phyloP scores from a whole-genome alignment of 1,140 invertebrate genomes.

The Scaptodrosophila lebanonensis region DNA sequence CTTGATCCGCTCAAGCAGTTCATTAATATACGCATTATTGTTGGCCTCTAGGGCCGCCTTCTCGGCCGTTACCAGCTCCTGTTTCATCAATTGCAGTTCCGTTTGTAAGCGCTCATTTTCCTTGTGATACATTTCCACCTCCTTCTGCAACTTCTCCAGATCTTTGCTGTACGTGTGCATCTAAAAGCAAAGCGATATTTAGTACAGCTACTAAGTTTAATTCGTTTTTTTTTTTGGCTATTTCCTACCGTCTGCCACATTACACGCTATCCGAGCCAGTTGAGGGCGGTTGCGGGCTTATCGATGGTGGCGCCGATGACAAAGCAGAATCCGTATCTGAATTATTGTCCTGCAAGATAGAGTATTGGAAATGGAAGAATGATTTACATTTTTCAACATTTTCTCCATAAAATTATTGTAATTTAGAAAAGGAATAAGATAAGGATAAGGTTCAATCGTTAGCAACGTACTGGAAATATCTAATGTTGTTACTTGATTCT shows the following conservation, averaged over 20 bases:
- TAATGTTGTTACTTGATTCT: too few species aligned
- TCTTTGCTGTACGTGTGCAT: conserved; percentile 62
- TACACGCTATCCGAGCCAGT: conserved; percentile 65
- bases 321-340: conserved; percentile 76
- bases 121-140: conserved; percentile 70
- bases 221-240: background rate
- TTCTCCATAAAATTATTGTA: too few species aligned
- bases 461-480: too few species aligned
- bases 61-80: conserved; percentile 64
- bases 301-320: conserved; percentile 75
- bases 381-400: too few species aligned
- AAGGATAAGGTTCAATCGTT: too few species aligned
- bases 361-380: background rate
- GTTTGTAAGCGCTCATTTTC: conserved; percentile 60
- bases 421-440: too few species aligned
- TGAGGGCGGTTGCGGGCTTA: conserved; percentile 74
- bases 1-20: conserved; percentile 64
- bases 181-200: too few species aligned
- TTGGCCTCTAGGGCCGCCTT: conserved; percentile 41
- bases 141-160: conserved; percentile 71
- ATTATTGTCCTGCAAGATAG: conserved; percentile 46
- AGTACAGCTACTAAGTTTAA: background rate
- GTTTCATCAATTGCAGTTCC: conserved; percentile 69
- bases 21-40: conserved; percentile 49
- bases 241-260: conserved; percentile 76